Base-by-base conservation (phyloP, 2,797 vertebrate genomes). In the Cyprinella venusta region DNA sequence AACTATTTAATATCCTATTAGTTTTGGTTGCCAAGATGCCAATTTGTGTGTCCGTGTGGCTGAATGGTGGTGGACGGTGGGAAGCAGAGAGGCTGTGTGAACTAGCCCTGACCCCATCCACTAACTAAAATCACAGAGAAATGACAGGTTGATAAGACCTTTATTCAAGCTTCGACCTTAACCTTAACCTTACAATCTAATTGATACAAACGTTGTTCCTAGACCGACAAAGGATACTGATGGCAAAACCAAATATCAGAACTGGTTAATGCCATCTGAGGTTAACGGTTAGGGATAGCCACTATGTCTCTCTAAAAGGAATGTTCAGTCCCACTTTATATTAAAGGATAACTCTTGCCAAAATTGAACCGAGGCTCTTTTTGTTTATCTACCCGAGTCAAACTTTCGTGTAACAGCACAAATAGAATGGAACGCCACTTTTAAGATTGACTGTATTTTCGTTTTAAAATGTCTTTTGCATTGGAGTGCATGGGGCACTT, bases 81-180 rank as follows among this genome's bases (percentile, higher is more conserved):
- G 24, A 48, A 45, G 42, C 40, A 48, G 15, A 26, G 68, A 30
- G 15, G 8, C 15, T 33, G 48, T 48, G 26, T 38, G 12, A 33
- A 56, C 33, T 56, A 56, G 38, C 71, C 71, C 71, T 75, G 71
- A 75, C 71, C 71, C 71, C 38, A 56, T 33, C 26, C 26, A 6
- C 45, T 72, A 30, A 52, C 26, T 72, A 52, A 4, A 54, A 74
- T 56, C 50, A 15, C 48, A 74, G 18, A 1, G 2, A 74, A 54
- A 56, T 15, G 71, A 54, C 71, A 56, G 71, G 50, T 38, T 56
- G 71, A 75, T 75, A 75, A 75, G 72, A 56, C 38, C 52, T 15
- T n/a, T 38, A 21, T 52, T 52, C 16, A 30, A 19, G 4, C 24
- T 6, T 71, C 9, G 2, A 72, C 48, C 26, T 13, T 13, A 38